These are phyloP conservation scores for Pampusana beccarii DNA, from an alignment of 2,113 vertebrate genomes.

Conservation along the genomic window DNA sequence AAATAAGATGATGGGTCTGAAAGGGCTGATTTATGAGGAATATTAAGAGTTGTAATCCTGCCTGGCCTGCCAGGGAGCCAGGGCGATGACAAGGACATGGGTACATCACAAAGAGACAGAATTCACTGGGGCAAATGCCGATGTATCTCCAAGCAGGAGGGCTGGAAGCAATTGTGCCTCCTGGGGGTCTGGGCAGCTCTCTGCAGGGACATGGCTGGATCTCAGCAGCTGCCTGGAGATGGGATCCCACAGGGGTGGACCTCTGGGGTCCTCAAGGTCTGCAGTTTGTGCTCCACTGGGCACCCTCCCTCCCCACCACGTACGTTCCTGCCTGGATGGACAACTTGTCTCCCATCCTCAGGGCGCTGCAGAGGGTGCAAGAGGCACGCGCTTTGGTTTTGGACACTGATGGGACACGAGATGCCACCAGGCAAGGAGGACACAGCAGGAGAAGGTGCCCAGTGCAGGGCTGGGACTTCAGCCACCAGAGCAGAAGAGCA, in stretches of 20 bases:
- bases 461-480: background rate
- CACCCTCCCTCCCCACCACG: background rate
- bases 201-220: background rate
- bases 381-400: fast-evolving
- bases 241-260: background rate
- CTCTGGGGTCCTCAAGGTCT: background rate
- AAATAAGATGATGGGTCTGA: slow-evolving; percentile 42
- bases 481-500: background rate
- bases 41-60: slow-evolving; percentile 41
- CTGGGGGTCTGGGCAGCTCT: background rate
- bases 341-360: background rate
- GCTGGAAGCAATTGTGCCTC: background rate
- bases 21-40: slow-evolving; percentile 46
- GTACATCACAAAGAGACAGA: background rate
- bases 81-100: slow-evolving; percentile 10
- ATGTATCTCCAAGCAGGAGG: background rate
- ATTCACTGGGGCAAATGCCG: background rate
- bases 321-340: background rate
- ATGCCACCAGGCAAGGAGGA: background rate
- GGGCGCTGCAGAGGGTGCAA: background rate
- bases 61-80: background rate
- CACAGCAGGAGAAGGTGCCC: background rate
- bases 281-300: background rate
- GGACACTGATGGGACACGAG: background rate
- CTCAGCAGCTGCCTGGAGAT: background rate